These are phyloP conservation scores for Pseudococcus viburni DNA, from an alignment of 2,888 invertebrate species.

Conservation along the genomic window DNA sequence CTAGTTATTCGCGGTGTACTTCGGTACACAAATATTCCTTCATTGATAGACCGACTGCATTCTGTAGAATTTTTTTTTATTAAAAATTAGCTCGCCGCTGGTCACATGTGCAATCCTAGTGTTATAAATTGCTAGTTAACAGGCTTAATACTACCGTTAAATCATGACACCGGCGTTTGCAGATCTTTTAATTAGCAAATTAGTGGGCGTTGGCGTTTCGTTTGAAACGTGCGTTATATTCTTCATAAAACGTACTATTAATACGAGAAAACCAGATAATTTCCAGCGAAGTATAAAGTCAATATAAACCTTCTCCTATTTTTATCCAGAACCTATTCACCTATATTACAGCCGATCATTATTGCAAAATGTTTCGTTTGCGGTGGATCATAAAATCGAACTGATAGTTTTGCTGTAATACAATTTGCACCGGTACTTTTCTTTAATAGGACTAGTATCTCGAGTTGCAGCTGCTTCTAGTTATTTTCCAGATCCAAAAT, in stretches of 20 bases:
- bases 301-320: background rate
- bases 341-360: constrained; percentile 46
- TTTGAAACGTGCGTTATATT: constrained; percentile 27
- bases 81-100: constrained; percentile 11
- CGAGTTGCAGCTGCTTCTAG: background rate
- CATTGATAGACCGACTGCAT: constrained; percentile 22
- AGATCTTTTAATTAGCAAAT: constrained; percentile 58
- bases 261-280: constrained; percentile 27
- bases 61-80: constrained; percentile 7
- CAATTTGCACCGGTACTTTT: background rate
- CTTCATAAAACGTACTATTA: constrained; percentile 37
- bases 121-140: constrained; percentile 43
- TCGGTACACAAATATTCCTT: constrained; percentile 33
- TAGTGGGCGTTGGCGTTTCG: constrained; percentile 39
- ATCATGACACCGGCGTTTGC: constrained; percentile 30
- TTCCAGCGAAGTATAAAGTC: constrained; percentile 4
- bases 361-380: constrained; percentile 57
- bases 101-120: constrained; percentile 39
- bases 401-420: constrained; percentile 26
- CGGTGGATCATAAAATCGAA: constrained; percentile 14
- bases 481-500: background rate
- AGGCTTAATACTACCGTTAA: constrained; percentile 12
- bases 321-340: constrained; percentile 45
- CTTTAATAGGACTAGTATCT: background rate
- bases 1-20: constrained; percentile 43